Evolutionary conservation across 1,140 invertebrate genomes (phyloP).

Genomic region (Leptinotarsa texana): DNA sequence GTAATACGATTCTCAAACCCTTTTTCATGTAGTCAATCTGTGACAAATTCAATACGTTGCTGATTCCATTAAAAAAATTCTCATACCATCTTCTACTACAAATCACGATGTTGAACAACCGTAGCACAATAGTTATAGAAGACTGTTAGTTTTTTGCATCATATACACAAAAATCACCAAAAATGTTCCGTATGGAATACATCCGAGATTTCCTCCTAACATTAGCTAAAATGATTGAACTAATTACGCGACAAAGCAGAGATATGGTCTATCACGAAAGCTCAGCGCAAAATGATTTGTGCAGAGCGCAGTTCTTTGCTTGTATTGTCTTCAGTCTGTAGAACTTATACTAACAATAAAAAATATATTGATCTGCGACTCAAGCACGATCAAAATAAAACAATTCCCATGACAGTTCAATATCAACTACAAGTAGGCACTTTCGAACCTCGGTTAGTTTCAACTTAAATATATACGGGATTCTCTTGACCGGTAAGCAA

Average conservation of each 20-base stretch:
- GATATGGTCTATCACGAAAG: slow-evolving; percentile 56
- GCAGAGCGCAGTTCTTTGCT: slow-evolving; percentile 52
- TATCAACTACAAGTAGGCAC: slow-evolving; percentile 57
- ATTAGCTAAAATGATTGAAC: slow-evolving; percentile 21
- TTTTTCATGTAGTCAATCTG: no score
- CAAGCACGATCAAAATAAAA: slow-evolving; percentile 52
- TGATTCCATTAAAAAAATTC: no score
- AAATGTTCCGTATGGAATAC: neutral
- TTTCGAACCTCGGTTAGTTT: slow-evolving; percentile 53
- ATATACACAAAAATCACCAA: no score
- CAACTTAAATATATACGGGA: slow-evolving; percentile 92
- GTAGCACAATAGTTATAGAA: no score
- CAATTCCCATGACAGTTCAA: slow-evolving; percentile 51
- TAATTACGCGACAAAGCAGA: slow-evolving; percentile 50
- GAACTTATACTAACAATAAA: slow-evolving; percentile 55
- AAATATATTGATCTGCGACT: slow-evolving; percentile 55
- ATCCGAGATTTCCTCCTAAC: neutral
- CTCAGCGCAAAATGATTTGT: slow-evolving; percentile 45
- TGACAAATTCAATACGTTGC: no score
- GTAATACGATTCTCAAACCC: no score
- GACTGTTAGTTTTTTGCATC: no score
- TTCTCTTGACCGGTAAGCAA: slow-evolving; percentile 98
- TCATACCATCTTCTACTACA: no score
- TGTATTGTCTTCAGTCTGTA: slow-evolving; percentile 57
- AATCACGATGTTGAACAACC: no score